These are phyloP conservation scores for Acanthopagrus latus DNA, from an alignment of 2,797 vertebrate genomes.

Conservation along the genomic window DNA sequence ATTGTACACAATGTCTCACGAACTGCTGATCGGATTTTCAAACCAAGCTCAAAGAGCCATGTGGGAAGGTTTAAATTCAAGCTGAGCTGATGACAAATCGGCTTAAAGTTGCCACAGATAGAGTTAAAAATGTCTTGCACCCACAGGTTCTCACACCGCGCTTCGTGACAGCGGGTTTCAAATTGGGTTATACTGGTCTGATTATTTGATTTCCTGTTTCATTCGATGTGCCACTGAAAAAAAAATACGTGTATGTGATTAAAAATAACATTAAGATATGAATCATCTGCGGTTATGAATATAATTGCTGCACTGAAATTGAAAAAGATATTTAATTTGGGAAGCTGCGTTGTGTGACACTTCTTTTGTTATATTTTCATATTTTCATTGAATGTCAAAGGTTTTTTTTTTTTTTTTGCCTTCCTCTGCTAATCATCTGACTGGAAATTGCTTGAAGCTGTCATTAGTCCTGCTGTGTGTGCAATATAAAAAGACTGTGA, in stretches of 20 bases:
- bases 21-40: background rate
- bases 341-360: background rate
- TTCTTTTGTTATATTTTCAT: background rate
- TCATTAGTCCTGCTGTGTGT: conserved; percentile 6
- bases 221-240: background rate
- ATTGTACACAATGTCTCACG: background rate
- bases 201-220: background rate
- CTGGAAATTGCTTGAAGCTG: background rate
- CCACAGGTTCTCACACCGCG: background rate
- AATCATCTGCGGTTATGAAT: conserved; percentile 1
- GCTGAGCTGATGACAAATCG: background rate
- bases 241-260: background rate
- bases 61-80: background rate
- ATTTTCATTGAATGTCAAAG: background rate
- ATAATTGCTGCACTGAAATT: background rate
- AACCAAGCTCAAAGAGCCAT: background rate
- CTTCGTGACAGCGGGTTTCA: background rate
- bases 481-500: conserved; percentile 9
- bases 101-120: background rate
- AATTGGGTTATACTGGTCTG: background rate
- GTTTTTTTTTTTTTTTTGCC: too few species aligned
- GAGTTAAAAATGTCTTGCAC: background rate
- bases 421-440: background rate
- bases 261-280: background rate
- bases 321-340: background rate